phyloP scores from a whole-genome alignment of 2,113 vertebrate genomes.

The Ammodytes marinus region DNA sequence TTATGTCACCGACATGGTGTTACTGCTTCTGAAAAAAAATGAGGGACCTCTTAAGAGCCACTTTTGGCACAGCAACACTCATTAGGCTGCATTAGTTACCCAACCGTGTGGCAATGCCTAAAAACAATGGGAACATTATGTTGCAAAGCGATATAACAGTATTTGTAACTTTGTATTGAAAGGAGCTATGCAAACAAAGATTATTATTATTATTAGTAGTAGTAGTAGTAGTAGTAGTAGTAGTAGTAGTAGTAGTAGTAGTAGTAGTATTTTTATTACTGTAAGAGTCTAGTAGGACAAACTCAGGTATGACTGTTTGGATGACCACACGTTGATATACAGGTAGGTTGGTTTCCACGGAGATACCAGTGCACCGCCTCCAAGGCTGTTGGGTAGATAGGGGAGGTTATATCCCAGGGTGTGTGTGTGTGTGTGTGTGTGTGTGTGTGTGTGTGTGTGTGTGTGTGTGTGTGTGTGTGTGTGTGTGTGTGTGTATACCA shows the following conservation, averaged over 20 bases:
- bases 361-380: conserved; percentile 41
- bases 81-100: conserved; percentile 6
- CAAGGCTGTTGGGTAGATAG: conserved; percentile 41
- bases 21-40: neutral
- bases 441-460: neutral
- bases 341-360: conserved; percentile 16
- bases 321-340: conserved; percentile 17
- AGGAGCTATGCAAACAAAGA: no score
- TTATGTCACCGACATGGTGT: neutral
- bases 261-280: neutral
- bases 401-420: conserved; percentile 46
- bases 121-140: conserved; percentile 22
- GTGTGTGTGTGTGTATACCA: conserved; percentile 23
- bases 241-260: no score
- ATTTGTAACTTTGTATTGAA: neutral
- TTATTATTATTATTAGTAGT: no score
- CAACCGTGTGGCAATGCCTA: conserved; percentile 3
- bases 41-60: neutral
- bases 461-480: conserved; percentile 23
- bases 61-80: neutral
- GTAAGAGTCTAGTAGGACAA: neutral
- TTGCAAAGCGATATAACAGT: conserved; percentile 19
- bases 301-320: conserved; percentile 35
- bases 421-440: neutral
- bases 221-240: no score